A percentile compares a stretch with the other conserved stretches of the same genome.
Conservation (phyloP, 2,797 vertebrate species). For the Austrolebias charrua region DNA sequence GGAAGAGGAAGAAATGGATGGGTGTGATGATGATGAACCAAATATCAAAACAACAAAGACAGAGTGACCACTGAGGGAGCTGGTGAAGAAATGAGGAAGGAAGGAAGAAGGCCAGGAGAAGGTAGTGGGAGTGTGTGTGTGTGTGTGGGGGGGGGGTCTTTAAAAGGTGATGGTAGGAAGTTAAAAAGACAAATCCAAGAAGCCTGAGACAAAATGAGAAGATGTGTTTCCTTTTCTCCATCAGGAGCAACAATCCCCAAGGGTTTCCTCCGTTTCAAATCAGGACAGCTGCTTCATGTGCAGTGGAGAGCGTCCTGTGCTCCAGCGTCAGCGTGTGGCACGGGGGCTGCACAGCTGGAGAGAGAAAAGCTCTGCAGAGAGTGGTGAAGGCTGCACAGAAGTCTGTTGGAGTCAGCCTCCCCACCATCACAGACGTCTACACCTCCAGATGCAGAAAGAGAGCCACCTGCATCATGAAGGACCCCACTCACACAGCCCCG, state of each 20-base stretch:
- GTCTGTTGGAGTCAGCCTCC: too few species aligned
- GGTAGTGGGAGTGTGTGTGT: too few species aligned
- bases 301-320: too few species aligned
- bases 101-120: neutral
- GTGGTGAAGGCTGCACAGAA: too few species aligned
- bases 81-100: conserved; percentile 16
- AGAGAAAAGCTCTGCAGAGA: too few species aligned
- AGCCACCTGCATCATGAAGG: too few species aligned
- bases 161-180: neutral
- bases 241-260: neutral
- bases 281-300: neutral
- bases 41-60: conserved; percentile 51
- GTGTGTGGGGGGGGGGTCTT: conserved; percentile 6
- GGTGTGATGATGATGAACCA: conserved; percentile 46
- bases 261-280: neutral
- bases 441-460: too few species aligned
- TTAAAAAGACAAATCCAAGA: conserved; percentile 15
- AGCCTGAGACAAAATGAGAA: conserved; percentile 1
- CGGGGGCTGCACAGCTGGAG: too few species aligned
- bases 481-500: too few species aligned
- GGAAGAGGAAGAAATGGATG: conserved; percentile 35
- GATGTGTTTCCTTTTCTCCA: neutral
- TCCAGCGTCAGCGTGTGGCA: too few species aligned
- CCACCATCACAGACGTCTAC: too few species aligned
- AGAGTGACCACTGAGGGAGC: conserved; percentile 20